Evolutionary conservation across 2,888 invertebrate species (phyloP), one percentile per base, ranked within the genome.

Genomic region (Ichneumon xanthorius): DNA sequence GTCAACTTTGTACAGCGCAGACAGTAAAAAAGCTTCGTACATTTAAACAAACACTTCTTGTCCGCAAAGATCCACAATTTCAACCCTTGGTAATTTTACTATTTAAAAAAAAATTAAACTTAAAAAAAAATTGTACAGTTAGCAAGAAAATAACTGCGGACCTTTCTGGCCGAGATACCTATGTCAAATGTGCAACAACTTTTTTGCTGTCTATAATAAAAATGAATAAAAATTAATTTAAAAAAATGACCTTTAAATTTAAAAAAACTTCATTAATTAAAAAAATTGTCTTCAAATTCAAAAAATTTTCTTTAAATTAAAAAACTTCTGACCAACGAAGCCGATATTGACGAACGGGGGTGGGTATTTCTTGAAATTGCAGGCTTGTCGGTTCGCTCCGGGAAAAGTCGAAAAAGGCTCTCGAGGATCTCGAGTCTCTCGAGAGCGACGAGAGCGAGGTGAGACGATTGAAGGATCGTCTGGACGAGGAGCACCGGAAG

Each of bases 331-430:
- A 70, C 1, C 40, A 55, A 55, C 55, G 55, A 6, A 0, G 30
- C 4, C 61, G 58, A 68, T 61, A 55, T 40, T 77, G 37, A 65
- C 67, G 53, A 16, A 53, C 5, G 7, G 33, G 50, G 53, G 26
- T 37, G 33, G 37, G 45, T 22, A 6, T 71, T 58, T 61, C 1
- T 70, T 63, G 33, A 53, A 26, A 53, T 92, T 92, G 1, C 90
- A 98, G 98, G 96, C 97, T 98, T 95, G 96, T 96, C 95, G 96
- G 96, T 94, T 96, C 96, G 92, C 95, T 98, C 92, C 96, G 96
- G 94, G 96, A 96, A 93, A 97, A 97, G 95, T 96, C 96, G 93
- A 95, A 95, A 91, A 97, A 97, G 94, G 96, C 96, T 92, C 96
- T 95, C 94, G 96, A 96, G 92, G 97, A 97, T 94, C 95, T 97